phyloP scores from a whole-genome alignment of 1,140 invertebrate species.

The Drosophila leontia region DNA sequence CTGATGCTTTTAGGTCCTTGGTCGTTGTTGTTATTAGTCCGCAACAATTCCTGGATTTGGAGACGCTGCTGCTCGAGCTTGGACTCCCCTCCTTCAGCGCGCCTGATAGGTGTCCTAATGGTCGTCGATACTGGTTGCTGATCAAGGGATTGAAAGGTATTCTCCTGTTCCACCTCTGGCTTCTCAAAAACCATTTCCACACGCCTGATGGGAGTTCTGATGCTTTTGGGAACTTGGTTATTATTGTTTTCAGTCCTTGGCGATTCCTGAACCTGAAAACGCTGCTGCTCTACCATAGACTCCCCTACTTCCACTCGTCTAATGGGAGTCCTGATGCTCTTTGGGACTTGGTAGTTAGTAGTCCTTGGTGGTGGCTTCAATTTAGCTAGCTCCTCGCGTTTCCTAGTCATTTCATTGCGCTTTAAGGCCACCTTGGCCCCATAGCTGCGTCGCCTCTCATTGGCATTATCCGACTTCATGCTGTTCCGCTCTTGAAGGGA shows the following conservation, averaged over 20 bases:
- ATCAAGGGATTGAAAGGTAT: constrained; percentile 21
- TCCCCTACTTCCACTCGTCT: not conserved
- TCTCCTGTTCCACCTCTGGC: not conserved
- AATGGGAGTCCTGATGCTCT: not conserved
- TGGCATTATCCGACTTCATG: not conserved
- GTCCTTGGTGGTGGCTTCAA: not conserved
- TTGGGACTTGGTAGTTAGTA: not conserved
- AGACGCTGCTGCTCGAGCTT: too few relatives aligned
- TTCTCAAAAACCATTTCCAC: not conserved
- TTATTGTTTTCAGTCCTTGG: not conserved
- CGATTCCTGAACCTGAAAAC: not conserved
- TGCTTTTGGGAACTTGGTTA: not conserved
- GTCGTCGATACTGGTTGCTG: not conserved
- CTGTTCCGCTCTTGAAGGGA: not conserved
- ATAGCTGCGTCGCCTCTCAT: not conserved
- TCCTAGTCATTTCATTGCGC: constrained; percentile 1
- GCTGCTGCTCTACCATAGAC: not conserved
- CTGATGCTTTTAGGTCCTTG: not conserved
- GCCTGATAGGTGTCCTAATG: constrained; percentile 6
- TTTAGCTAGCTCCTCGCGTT: constrained; percentile 1
- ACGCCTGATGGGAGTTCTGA: not conserved
- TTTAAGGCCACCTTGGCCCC: constrained; percentile 10
- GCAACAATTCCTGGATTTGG: too few relatives aligned
- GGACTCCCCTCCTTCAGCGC: not conserved
- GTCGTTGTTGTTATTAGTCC: not conserved